phyloP scores from a whole-genome alignment of 1,140 invertebrate genomes.

The Lineus longissimus region DNA sequence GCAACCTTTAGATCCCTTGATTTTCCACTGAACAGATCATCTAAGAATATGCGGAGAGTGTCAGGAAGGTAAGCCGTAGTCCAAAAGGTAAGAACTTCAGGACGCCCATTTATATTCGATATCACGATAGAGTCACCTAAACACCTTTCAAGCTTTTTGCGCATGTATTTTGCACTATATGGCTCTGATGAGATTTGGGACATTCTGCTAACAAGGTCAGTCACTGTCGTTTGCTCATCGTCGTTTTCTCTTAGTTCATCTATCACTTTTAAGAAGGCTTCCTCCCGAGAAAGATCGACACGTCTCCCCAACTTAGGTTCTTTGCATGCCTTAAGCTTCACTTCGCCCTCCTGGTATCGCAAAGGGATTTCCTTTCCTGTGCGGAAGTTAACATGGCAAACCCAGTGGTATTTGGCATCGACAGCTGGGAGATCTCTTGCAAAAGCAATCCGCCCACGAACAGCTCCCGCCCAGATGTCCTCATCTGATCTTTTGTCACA shows the following conservation, averaged over 20 bases:
- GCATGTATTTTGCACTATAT: slow-evolving; percentile 18
- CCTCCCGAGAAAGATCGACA: not conserved
- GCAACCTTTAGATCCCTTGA: slow-evolving; percentile 19
- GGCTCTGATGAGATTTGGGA: slow-evolving; percentile 11
- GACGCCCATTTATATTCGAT: slow-evolving; percentile 17
- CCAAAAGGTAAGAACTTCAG: slow-evolving; percentile 17
- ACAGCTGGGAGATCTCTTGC: not conserved
- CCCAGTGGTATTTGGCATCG: slow-evolving; percentile 13
- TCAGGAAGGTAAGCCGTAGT: slow-evolving; percentile 14
- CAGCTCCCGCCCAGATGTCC: not conserved
- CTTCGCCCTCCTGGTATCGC: not conserved
- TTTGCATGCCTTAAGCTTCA: not conserved
- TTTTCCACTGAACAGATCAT: slow-evolving; percentile 6
- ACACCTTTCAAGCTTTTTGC: slow-evolving; percentile 18
- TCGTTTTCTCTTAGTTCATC: slow-evolving; percentile 16
- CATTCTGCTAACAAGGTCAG: slow-evolving; percentile 17
- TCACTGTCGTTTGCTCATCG: slow-evolving; percentile 20
- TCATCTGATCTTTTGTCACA: not conserved
- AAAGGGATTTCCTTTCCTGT: slow-evolving; percentile 8
- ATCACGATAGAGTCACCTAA: slow-evolving; percentile 22
- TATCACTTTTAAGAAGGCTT: slow-evolving; percentile 16
- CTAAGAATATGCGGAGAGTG: slow-evolving; percentile 7
- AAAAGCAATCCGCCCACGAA: not conserved
- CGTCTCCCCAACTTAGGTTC: too few species aligned
- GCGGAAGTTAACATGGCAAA: slow-evolving; percentile 19